Percentiles rank a stretch among this genome's conserved stretches.
Conservation (phyloP, 2,888 invertebrate species). For the Scaptomyza caliginosa region DNA sequence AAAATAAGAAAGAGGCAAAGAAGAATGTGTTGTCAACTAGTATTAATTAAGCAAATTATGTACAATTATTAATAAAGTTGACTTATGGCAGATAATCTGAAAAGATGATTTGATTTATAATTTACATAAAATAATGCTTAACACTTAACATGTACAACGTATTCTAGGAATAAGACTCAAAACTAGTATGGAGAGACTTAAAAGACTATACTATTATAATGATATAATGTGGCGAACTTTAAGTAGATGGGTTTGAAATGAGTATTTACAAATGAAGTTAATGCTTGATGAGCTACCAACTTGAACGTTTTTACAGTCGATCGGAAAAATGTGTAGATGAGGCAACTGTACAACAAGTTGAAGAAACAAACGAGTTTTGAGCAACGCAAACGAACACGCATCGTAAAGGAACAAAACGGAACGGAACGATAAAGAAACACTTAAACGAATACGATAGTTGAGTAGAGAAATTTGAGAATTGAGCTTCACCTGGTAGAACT, state of each 20-base stretch:
- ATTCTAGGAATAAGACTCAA: background rate
- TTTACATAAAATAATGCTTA: too few relatives aligned
- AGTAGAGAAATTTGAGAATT: constrained; percentile 62
- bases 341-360: constrained; percentile 32
- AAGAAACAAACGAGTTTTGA: constrained; percentile 19
- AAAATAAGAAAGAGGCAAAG: background rate
- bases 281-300: constrained; percentile 11
- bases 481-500: constrained; percentile 82
- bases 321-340: constrained; percentile 28
- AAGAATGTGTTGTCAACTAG: constrained; percentile 19
- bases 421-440: constrained; percentile 38
- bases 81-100: background rate
- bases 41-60: constrained; percentile 35
- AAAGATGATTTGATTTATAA: too few relatives aligned
- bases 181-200: background rate
- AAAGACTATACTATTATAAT: background rate
- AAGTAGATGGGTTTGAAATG: background rate
- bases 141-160: too few relatives aligned
- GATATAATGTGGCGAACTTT: background rate
- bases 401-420: constrained; percentile 18
- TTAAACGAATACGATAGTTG: constrained; percentile 56
- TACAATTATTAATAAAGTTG: background rate
- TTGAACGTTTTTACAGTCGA: constrained; percentile 11
- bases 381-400: constrained; percentile 25
- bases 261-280: constrained; percentile 10